A percentile compares a stretch with the other conserved stretches of the same genome.
These are phyloP conservation scores for Vesta saturnalis DNA, from an alignment of 2,888 invertebrate species.

Conservation along the genomic window DNA sequence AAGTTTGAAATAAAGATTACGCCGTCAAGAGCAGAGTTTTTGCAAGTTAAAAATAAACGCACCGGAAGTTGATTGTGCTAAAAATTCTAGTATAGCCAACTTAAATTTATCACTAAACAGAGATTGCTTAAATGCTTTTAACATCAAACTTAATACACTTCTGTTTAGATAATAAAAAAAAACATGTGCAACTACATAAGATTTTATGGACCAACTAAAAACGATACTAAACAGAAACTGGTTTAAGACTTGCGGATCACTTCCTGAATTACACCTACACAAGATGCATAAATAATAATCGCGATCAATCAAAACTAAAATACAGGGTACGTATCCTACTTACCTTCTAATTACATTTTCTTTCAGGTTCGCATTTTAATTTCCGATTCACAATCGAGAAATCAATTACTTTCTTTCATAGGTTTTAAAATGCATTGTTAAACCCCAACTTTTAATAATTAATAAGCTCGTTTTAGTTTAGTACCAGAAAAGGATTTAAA, in stretches of 20 bases:
- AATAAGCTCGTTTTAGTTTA: too few species aligned
- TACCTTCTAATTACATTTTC: neutral
- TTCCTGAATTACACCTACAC: slow-evolving; percentile 17
- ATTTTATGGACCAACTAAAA: slow-evolving; percentile 18
- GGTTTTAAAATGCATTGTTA: too few species aligned
- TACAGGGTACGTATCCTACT: too few species aligned
- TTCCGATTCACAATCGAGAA: neutral
- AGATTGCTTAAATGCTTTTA: slow-evolving; percentile 24
- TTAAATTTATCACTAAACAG: slow-evolving; percentile 4
- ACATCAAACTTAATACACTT: slow-evolving; percentile 17
- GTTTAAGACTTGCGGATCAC: slow-evolving; percentile 28
- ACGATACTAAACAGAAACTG: slow-evolving; percentile 12
- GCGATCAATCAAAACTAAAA: too few species aligned
- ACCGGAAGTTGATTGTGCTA: slow-evolving; percentile 31
- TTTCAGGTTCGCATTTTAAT: too few species aligned
- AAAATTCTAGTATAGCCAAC: slow-evolving; percentile 14
- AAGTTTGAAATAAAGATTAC: slow-evolving; percentile 17
- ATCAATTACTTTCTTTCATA: too few species aligned
- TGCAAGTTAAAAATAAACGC: slow-evolving; percentile 4
- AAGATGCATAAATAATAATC: too few species aligned
- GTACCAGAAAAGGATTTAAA: too few species aligned
- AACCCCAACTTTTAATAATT: too few species aligned
- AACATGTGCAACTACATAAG: slow-evolving; percentile 14
- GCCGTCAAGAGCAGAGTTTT: slow-evolving; percentile 12
- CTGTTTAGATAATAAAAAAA: slow-evolving; percentile 17